Evolutionary conservation across 2,113 vertebrate genomes (phyloP).

Genomic region (Engraulis encrasicolus): DNA sequence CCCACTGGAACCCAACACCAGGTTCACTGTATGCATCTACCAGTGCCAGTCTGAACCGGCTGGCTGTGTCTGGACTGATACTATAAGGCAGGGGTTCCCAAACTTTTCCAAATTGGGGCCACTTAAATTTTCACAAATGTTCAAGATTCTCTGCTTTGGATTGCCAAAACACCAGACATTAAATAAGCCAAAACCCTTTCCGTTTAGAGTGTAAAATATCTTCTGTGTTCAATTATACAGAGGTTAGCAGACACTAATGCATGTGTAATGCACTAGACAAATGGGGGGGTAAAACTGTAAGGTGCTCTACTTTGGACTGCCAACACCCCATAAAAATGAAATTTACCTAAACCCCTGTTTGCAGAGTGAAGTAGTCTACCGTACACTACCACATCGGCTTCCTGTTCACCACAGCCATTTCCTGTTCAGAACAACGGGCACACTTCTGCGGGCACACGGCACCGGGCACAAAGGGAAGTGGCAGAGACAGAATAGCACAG

Average conservation of each 20-base stretch:
- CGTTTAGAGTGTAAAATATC: too few relatives aligned
- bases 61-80: not conserved
- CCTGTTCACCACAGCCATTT: constrained; percentile 61
- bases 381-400: constrained; percentile 53
- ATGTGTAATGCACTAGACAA: too few relatives aligned
- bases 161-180: too few relatives aligned
- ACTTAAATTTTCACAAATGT: too few relatives aligned
- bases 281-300: not conserved
- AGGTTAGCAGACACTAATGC: too few relatives aligned
- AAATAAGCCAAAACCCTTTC: too few relatives aligned
- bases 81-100: too few relatives aligned
- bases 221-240: not conserved
- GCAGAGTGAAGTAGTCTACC: constrained; percentile 27
- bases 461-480: constrained; percentile 52
- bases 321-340: not conserved
- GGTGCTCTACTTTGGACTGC: not conserved
- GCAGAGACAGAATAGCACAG: not conserved
- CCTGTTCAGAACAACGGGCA: constrained; percentile 55
- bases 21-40: not conserved
- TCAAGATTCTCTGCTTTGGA: too few relatives aligned
- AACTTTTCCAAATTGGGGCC: too few relatives aligned
- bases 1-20: not conserved
- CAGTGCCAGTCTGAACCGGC: not conserved
- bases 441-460: constrained; percentile 9
- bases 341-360: not conserved